phyloP scores from a whole-genome alignment of 2,888 invertebrate species.

The Amblyjoppa fuscipennis region DNA sequence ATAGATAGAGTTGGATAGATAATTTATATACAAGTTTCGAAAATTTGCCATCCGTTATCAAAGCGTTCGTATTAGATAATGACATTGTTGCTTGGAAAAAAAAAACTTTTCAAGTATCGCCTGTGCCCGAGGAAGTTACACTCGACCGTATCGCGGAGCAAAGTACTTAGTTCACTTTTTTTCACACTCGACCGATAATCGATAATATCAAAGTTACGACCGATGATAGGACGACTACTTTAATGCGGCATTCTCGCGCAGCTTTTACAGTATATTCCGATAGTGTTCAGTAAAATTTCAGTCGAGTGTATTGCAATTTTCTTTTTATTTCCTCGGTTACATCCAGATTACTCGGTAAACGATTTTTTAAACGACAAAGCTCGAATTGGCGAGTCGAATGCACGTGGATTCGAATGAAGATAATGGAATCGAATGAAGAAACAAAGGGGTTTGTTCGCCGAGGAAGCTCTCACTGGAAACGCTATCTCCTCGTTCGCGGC shows the following conservation, averaged over 20 bases:
- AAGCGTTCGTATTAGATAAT: background rate
- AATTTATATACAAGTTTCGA: background rate
- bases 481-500: background rate
- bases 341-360: background rate
- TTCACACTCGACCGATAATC: slow-evolving; percentile 42
- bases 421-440: no score
- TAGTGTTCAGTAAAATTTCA: background rate
- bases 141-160: background rate
- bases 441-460: background rate
- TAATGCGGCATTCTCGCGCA: background rate
- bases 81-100: background rate
- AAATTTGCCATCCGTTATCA: background rate
- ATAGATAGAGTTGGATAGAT: background rate
- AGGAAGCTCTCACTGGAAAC: background rate
- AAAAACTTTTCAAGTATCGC: background rate
- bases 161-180: slow-evolving; percentile 46
- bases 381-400: background rate
- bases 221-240: background rate
- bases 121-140: background rate
- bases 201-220: background rate
- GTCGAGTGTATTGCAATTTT: background rate
- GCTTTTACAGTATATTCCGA: background rate
- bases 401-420: background rate
- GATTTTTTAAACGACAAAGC: background rate
- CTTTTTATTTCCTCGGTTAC: background rate